phyloP scores from a whole-genome alignment of 2,888 invertebrate species.

The Microplitis deprimator region DNA sequence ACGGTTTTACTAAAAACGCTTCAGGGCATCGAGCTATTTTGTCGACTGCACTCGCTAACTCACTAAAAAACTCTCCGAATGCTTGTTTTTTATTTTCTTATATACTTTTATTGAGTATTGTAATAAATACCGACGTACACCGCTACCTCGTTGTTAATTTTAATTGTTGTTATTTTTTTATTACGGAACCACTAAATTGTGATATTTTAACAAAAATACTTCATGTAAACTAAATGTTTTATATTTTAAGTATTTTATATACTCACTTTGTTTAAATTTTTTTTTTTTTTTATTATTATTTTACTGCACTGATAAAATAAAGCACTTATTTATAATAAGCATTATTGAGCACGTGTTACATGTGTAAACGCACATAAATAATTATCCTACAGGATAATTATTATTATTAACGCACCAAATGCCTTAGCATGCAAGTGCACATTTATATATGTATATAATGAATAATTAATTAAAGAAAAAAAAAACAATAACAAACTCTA shows the following conservation, averaged over 20 bases:
- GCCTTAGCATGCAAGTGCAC: constrained; percentile 53
- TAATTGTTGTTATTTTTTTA: background rate
- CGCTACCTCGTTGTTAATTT: background rate
- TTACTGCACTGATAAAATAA: background rate
- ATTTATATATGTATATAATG: constrained; percentile 39
- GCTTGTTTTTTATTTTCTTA: background rate
- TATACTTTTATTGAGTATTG: background rate
- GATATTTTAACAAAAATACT: background rate
- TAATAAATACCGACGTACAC: no score
- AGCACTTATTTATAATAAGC: background rate
- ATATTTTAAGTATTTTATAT: background rate
- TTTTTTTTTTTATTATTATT: background rate
- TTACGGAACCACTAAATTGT: background rate
- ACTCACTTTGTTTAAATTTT: background rate
- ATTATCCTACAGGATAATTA: constrained; percentile 15
- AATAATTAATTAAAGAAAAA: constrained; percentile 15
- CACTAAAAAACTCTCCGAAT: background rate
- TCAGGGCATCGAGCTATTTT: constrained; percentile 40
- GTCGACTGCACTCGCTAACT: background rate
- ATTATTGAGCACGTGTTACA: constrained; percentile 33
- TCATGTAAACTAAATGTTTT: background rate
- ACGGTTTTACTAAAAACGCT: constrained; percentile 35
- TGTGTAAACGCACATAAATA: constrained; percentile 26
- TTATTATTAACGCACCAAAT: constrained; percentile 45
- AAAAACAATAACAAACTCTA: constrained; percentile 12